A percentile compares a stretch with the other conserved stretches of the same genome.
These are phyloP conservation scores for Cenopis cana DNA, from an alignment of 2,888 invertebrate genomes.

Conservation along the genomic window DNA sequence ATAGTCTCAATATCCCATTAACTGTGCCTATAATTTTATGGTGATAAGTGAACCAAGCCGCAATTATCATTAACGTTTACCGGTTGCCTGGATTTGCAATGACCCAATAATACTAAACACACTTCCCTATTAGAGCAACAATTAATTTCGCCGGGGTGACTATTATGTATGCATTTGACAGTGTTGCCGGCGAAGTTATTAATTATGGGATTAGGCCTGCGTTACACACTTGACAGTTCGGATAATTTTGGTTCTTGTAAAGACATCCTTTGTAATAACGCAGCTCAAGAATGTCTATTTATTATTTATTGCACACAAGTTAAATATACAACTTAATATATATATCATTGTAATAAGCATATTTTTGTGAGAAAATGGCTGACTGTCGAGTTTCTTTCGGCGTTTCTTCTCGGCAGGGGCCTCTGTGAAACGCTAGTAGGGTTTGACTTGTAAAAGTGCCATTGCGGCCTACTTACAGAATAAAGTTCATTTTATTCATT, in stretches of 20 bases:
- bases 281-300: not conserved
- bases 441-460: no score
- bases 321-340: no score
- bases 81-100: not conserved
- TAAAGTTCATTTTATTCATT: no score
- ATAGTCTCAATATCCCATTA: not conserved
- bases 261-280: not conserved
- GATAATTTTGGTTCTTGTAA: not conserved
- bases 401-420: no score
- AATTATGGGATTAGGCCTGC: conserved; percentile 2
- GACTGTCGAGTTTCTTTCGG: no score
- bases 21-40: not conserved
- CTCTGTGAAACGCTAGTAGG: no score
- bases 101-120: not conserved
- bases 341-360: no score
- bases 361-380: no score
- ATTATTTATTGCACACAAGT: no score
- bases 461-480: no score
- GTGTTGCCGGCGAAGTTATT: conserved; percentile 17
- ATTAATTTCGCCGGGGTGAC: conserved; percentile 14
- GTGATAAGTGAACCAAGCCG: not conserved
- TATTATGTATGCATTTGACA: conserved; percentile 23
- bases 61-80: conserved; percentile 13
- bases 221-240: not conserved
- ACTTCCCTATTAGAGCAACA: conserved; percentile 15